Base-by-base conservation (phyloP, 2,888 invertebrate genomes). In the Schizotus pectinicornis region DNA sequence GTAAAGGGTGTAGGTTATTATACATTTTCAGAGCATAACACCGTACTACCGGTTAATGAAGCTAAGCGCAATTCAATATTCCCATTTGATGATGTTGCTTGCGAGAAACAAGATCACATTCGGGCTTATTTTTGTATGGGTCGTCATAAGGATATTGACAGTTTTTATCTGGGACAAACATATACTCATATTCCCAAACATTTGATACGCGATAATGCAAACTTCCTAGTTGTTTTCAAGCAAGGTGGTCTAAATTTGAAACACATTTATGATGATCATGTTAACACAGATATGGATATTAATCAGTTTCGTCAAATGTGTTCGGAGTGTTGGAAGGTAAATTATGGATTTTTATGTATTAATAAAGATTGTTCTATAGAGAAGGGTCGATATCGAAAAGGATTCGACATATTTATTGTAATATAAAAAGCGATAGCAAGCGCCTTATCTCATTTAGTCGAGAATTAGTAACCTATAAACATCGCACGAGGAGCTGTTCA, bases 1-100 rank as follows among this genome's bases (percentile, higher is more conserved):
- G 45, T 71, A 8, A 53, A 62, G 11, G 70, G 66, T 33, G 53
- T 74, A 7, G 60, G 62, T 7, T 73, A 71, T 64, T 66, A 63
- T 51, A 43, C 59, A 35, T 63, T 61, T 61, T 51, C 30, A 8
- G 61, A 62, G 12, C 65, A 65, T 39, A 64, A 64, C 9, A 62
- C 67, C 2, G 56, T 69, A n/a, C 52, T 68, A 42, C 7, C 54
- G 33, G 67, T 69, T 6, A 9, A 63, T 2, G 57, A 69, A 12
- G 70, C 71, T 2, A 62, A 62, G 64, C 39, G 42, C 52, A 68
- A 73, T 64, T 75, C 74, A 7, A 64, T 78, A 9, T 69, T 78
- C 57, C 74, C 79, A 43, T 79, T 79, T 60, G 76, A 78, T 63
- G 76, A 78, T 68, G 70, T 78, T 12, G 70, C 71, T 11, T 75